Percentiles rank a stretch among this genome's conserved stretches.
phyloP scores from a whole-genome alignment of 2,888 invertebrate species.

The Cecidostiba fungosa region DNA sequence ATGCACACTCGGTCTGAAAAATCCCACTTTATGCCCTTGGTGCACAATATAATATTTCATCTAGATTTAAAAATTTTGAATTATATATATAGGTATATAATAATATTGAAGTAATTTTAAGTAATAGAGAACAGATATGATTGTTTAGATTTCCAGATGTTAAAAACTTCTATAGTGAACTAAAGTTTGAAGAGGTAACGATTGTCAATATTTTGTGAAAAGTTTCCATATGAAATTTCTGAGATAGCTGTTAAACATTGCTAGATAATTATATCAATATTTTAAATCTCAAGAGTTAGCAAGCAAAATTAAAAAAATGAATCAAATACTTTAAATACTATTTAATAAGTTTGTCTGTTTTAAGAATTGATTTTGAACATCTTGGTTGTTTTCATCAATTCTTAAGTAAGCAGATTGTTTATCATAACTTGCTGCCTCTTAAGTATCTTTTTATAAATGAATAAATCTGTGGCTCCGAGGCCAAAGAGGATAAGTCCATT shows the following conservation, averaged over 20 bases:
- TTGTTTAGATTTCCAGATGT: neutral
- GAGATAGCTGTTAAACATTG: neutral
- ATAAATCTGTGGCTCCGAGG: neutral
- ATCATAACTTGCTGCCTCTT: neutral
- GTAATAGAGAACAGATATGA: neutral
- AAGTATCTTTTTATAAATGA: neutral
- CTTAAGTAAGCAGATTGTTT: neutral
- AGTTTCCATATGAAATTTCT: neutral
- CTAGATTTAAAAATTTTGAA: neutral
- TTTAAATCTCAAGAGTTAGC: neutral
- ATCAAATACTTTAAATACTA: no score
- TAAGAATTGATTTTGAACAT: neutral
- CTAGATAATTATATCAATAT: neutral
- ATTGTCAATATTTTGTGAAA: slow-evolving; percentile 11
- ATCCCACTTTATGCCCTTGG: no score
- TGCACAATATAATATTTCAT: neutral
- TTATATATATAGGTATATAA: neutral
- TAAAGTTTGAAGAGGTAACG: neutral
- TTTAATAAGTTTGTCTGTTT: no score
- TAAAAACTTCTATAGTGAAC: neutral
- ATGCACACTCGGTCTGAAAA: no score
- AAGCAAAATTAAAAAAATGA: neutral
- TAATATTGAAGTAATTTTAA: neutral
- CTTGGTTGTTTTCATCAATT: neutral
- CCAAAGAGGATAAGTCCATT: no score